Evolutionary conservation across 2,113 vertebrate genomes (phyloP), one percentile per base, ranked within the genome.

Genomic region (Atherinomorus stipes): DNA sequence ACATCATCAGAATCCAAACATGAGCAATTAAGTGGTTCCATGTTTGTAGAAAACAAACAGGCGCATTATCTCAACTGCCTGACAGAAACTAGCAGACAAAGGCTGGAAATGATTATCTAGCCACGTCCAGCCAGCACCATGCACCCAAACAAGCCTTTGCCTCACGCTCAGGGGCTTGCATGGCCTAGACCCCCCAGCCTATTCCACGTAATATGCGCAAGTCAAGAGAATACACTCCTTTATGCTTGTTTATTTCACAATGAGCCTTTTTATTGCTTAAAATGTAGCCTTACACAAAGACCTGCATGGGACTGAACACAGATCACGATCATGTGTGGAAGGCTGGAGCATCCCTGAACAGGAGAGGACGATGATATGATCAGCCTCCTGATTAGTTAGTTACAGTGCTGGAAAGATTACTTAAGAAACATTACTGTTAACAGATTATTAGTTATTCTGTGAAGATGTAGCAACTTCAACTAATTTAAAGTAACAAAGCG

Each of bases 51-150:
- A 74, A 82, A 89, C 73, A 85, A 87, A 75, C 78, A 82, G 26
- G 50, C 51, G 0, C 64, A 77, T 88, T 80, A 83, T 88, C 81
- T 77, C 59, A 64, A 28, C 28, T 26, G 28, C 45, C 58, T 78
- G 75, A 64, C 49, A 80, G 18, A 71, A 80, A 82, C 38, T 22
- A 73, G 51, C 76, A 65, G 23, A 73, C 59, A n/a, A 47, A 71
- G 63, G 61, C 84, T 90, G 86, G 78, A 69, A 90, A 84, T 69
- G 26, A 89, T 90, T 91, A 90, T 40, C 57, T 61, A 25, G 66
- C 68, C 16, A 31, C 21, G 40, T 77, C 66, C 80, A 76, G 65
- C 57, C 78, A 81, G 80, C 78, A 83, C 83, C 67, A 52, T 57
- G 87, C 87, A 85, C 81, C 79, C 58, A 63, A 22, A 76, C 73